These are phyloP conservation scores for Drosophila melanogaster DNA, from an alignment of 1,140 invertebrate species.

Conservation along the genomic window DNA sequence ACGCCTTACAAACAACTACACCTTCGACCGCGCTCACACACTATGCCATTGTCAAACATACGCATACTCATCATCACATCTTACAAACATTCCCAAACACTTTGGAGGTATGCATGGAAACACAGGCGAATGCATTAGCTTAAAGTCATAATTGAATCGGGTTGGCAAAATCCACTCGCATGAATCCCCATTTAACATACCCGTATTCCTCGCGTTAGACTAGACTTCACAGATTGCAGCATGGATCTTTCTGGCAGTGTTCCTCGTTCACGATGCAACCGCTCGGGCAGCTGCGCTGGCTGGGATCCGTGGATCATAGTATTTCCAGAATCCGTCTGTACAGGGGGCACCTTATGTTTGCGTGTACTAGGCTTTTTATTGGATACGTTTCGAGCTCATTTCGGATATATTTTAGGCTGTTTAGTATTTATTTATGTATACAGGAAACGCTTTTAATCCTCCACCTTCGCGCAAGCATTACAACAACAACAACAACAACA, in stretches of 20 bases:
- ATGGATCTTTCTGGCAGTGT: neutral
- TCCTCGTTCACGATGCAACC: neutral
- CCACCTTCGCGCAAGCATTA: conserved; percentile 37
- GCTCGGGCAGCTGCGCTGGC: conserved; percentile 33
- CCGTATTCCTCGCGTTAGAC: neutral
- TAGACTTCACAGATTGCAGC: too few relatives aligned
- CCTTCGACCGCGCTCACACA: conserved; percentile 55
- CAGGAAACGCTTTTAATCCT: conserved; percentile 22
- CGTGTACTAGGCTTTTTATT: conserved; percentile 20
- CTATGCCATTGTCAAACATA: conserved; percentile 18
- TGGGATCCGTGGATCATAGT: neutral
- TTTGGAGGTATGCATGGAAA: conserved; percentile 37
- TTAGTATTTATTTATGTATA: conserved; percentile 56
- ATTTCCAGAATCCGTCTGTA: neutral
- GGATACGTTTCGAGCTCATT: neutral
- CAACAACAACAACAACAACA: conserved; percentile 30
- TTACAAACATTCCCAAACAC: conserved; percentile 5
- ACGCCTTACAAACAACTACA: conserved; percentile 16
- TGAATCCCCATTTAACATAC: neutral
- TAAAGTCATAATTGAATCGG: neutral
- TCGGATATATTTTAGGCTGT: conserved; percentile 40
- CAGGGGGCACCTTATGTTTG: conserved; percentile 3
- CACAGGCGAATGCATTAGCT: conserved; percentile 13
- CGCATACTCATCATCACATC: neutral
- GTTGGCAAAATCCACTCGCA: neutral